Evolutionary conservation across 1,140 invertebrate species (phyloP), one percentile per base, ranked within the genome.

Genomic region (Rhopalosiphum padi): DNA sequence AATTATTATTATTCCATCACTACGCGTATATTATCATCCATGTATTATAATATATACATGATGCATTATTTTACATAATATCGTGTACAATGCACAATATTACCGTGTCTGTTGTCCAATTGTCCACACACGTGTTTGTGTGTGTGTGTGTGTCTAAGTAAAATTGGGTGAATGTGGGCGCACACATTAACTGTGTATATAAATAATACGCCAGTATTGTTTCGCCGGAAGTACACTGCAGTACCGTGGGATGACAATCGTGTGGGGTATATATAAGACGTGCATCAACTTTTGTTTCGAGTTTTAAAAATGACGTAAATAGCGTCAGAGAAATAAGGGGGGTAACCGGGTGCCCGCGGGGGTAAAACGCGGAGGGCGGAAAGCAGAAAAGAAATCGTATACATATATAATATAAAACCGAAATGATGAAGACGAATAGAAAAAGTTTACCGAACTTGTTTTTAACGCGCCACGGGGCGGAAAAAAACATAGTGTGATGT

Each of bases 391-490:
- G 35, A 37, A 8, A 22, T 41, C 7, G 8, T 22, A 9, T 83
- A 83, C 41, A 83, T 83, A 41, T 68, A 30, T 2, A 30, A 23
- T 37, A 41, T 41, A 85, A 37, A 41, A 85, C 82, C 83, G 25
- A 43, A 43, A 89, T 41, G 89, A 90, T 60, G 89, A 60, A 90
- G 89, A 90, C 11, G 53, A 90, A 90, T 60, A 60, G 35, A 90
- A 60, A 90, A 90, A 90, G 89, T 90, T 60, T 60, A 37, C 25
- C 8, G 15, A 60, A 90, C 53, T 60, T 41, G 51, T 90, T 60
- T 60, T 90, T 43, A 89, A 89, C 51, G 35, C 51, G 88, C 51
- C 35, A 22, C 35, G 22, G 48, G 88, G 35, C 5, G 88, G 35
- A 55, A 89, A 41, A 41, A 55, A 55, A 55, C 37, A 89, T 23